These are phyloP conservation scores for Parasteatoda tepidariorum DNA, from an alignment of 1,140 invertebrate species.

Conservation along the genomic window DNA sequence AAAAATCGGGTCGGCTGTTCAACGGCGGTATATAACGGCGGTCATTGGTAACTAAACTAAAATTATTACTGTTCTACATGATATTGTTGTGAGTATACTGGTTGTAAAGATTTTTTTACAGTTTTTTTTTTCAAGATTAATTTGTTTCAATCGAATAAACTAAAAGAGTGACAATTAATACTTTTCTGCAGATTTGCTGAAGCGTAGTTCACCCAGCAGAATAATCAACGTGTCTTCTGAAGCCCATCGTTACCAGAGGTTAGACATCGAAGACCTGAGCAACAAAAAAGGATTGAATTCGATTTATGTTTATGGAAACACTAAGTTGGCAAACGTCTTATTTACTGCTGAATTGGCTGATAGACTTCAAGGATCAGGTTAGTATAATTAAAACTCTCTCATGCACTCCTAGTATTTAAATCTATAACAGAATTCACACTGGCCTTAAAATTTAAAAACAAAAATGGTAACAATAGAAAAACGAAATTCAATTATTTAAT, in stretches of 20 bases:
- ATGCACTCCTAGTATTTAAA: no score
- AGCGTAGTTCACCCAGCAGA: constrained; percentile 66
- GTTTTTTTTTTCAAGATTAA: not conserved
- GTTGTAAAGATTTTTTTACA: not conserved
- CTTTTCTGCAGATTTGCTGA: constrained; percentile 58
- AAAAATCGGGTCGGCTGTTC: no score
- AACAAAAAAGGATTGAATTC: constrained; percentile 68
- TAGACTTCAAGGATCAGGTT: constrained; percentile 75
- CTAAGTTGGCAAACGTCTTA: constrained; percentile 89
- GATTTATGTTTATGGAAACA: constrained; percentile 79
- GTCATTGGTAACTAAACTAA: no score
- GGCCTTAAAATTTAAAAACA: no score
- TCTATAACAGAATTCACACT: no score
- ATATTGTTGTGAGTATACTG: no score
- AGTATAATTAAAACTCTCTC: not conserved
- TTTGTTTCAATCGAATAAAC: no score
- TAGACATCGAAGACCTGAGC: constrained; percentile 81
- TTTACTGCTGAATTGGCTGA: constrained; percentile 85
- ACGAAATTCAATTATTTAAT: no score
- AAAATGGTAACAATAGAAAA: no score
- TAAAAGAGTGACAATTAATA: no score
- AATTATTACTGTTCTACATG: no score
- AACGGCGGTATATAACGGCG: no score
- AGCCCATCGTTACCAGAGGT: constrained; percentile 72
- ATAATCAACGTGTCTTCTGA: constrained; percentile 70